Evolutionary conservation across 2,888 invertebrate species (phyloP), one percentile per base, ranked within the genome.

Genomic region (Sepioteuthis lessoniana): DNA sequence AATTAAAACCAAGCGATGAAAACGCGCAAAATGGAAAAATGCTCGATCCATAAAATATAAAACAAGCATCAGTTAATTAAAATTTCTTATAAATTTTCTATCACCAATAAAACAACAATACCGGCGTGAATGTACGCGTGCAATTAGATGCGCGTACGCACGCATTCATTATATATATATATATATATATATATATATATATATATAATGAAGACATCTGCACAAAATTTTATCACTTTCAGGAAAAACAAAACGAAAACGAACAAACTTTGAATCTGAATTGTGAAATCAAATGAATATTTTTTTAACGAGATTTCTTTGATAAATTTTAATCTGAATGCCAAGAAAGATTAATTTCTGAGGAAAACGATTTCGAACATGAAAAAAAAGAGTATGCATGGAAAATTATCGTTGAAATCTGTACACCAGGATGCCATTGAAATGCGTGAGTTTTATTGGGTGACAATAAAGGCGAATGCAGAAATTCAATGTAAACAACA

Each of bases 51-150:
- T n/a, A 16, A n/a, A 76, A 76, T 13, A n/a, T n/a, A 16, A n/a
- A 76, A 76, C 2, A 76, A 31, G 10, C 4, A 76, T n/a, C 31
- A 76, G 2, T 8, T 76, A 76, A 76, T 76, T 76, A 76, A 76
- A 76, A 76, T 76, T n/a, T 76, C 76, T 16, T 76, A n/a, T 76
- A 16, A 76, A 76, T n/a, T 76, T 76, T 76, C n/a, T 76, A 31
- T 76, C 76, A 76, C 76, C 31, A 76, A 76, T 76, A 76, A 76
- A 76, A n/a, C 76, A 76, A 76, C 76, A 76, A 76, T 76, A 76
- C n/a, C 31, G n/a, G 16, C 76, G 16, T 76, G n/a, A 76, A 76
- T n/a, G 10, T 76, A 76, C 0, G 10, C n/a, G 31, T n/a, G n/a
- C n/a, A 76, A 76, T n/a, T 76, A 35, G 16, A n/a, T 35, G 16